Base-by-base conservation (phyloP, 1,140 invertebrate species). In the Limonius californicus region DNA sequence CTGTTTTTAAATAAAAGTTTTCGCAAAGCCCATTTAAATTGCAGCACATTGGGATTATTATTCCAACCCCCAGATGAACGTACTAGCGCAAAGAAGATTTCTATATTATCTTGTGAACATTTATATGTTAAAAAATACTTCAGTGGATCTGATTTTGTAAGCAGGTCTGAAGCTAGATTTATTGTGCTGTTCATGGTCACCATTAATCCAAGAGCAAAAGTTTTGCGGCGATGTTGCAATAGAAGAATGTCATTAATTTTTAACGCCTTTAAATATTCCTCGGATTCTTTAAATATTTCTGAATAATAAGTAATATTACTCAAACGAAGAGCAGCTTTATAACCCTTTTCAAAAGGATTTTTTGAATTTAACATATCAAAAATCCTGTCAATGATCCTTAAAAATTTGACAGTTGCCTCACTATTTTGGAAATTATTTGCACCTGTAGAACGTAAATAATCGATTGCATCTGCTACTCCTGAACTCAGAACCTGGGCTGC, bases 61-160 rank as follows among this genome's bases (percentile, higher is more conserved):
- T 66, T 68, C 7, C 18, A 18, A 0, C 63, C 66, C 55, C 70
- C 64, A 23, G 18, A 1, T 9, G 53, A 27, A 54, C 72, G 43
- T 0, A 73, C 43, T 23, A 63, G 68, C 9, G 66, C 69, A 70
- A 73, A 72, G 58, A 71, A 71, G 18, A 72, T 60, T 64, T 74
- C 71, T 30, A 74, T 19, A 59, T 72, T 58, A 62, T 71, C 70
- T 62, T 73, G 67, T 0, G 67, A 72, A 57, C 59, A 68, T 62
- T 74, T 74, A 57, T 69, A 74, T 11, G 70, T 64, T 20, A 74
- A 58, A 62, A 73, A 64, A 58, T 72, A 74, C 45, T 62, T 61
- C 1, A 68, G 42, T 50, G 35, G 59, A 19, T 59, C 42, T 60
- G 59, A 20, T 61, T 15, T 35, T 42, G 57, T 15, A 11, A 66